These are phyloP conservation scores for Rhaphigaster nebulosa DNA, from an alignment of 2,888 invertebrate genomes.

Conservation along the genomic window DNA sequence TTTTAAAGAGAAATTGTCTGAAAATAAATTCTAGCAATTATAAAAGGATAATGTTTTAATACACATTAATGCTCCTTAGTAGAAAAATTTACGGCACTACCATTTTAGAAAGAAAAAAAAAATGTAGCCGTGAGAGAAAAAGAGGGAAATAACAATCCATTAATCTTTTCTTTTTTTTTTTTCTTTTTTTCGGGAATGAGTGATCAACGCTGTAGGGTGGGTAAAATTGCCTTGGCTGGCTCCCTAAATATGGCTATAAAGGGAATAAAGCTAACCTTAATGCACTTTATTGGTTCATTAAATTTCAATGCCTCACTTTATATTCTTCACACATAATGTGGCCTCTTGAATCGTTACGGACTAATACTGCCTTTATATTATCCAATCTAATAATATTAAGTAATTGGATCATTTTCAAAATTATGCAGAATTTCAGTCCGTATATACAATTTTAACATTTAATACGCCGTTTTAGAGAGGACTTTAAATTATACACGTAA, in stretches of 20 bases:
- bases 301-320: background rate
- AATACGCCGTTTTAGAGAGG: no score
- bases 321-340: background rate
- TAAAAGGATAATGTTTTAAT: constrained; percentile 5
- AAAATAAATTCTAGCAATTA: background rate
- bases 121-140: constrained; percentile 14
- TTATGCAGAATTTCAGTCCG: no score
- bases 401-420: no score
- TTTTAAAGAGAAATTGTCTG: background rate
- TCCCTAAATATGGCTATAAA: constrained; percentile 48
- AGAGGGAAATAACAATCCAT: constrained; percentile 47
- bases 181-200: constrained; percentile 30
- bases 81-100: background rate
- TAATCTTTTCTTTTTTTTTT: constrained; percentile 34
- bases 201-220: constrained; percentile 10
- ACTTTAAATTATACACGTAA: no score
- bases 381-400: background rate
- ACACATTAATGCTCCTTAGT: background rate
- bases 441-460: no score
- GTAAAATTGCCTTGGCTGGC: constrained; percentile 27
- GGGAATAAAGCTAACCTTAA: constrained; percentile 33
- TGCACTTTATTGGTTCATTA: constrained; percentile 41
- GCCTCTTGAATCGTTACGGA: background rate
- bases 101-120: background rate
- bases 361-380: background rate